Percentiles rank a stretch among this genome's conserved stretches.
phyloP scores from a whole-genome alignment of 1,140 invertebrate species.

The Mya arenaria region DNA sequence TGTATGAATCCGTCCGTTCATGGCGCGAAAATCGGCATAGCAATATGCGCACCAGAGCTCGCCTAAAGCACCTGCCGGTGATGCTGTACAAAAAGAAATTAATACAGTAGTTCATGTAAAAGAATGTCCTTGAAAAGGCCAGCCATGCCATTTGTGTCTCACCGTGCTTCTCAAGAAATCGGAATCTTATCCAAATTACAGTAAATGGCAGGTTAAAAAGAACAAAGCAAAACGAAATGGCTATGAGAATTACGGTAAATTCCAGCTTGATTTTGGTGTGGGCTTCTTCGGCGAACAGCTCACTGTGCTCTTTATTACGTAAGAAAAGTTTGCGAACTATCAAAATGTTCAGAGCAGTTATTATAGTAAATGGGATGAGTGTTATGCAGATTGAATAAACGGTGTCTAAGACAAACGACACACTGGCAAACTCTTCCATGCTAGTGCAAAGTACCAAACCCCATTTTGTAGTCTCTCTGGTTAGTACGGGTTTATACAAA shows the following conservation, averaged over 20 bases:
- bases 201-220: conserved; percentile 70
- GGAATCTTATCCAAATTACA: conserved; percentile 58
- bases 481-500: conserved; percentile 71
- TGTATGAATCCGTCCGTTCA: neutral
- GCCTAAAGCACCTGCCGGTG: conserved; percentile 70
- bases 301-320: conserved; percentile 46
- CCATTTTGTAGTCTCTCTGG: conserved; percentile 41
- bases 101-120: conserved; percentile 74
- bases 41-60: conserved; percentile 50
- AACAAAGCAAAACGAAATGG: conserved; percentile 67
- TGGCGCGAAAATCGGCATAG: neutral
- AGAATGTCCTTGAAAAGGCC: conserved; percentile 63
- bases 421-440: conserved; percentile 43
- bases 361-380: conserved; percentile 63
- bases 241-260: conserved; percentile 69
- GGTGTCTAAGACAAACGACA: conserved; percentile 66
- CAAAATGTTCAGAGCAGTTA: conserved; percentile 63
- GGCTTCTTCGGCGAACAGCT: conserved; percentile 47
- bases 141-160: neutral
- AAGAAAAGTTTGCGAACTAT: conserved; percentile 64
- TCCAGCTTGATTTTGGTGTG: conserved; percentile 61
- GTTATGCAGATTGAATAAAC: conserved; percentile 65
- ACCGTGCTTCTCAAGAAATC: neutral
- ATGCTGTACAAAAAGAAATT: conserved; percentile 76
- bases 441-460: conserved; percentile 37